phyloP scores from a whole-genome alignment of 2,113 vertebrate species.

The Cephalopholis sonnerati region DNA sequence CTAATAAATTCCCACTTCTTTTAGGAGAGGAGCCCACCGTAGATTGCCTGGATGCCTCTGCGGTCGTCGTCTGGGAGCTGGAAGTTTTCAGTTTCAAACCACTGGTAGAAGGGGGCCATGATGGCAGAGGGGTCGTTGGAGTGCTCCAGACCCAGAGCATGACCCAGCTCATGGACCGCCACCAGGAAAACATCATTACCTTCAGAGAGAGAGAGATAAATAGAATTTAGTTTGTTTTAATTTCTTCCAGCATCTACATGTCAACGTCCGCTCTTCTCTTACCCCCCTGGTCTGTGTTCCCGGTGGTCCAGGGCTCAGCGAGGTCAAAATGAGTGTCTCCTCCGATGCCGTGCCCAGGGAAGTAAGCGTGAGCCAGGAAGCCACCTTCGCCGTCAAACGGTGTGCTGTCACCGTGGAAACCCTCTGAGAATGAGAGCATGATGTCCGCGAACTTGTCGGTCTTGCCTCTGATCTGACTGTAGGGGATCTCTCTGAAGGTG shows the following conservation, averaged over 20 bases:
- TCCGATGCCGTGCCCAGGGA: constrained; percentile 91
- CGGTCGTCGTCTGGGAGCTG: constrained; percentile 91
- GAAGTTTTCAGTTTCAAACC: constrained; percentile 93
- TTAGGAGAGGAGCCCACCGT: constrained; percentile 79
- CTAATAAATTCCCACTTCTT: background rate
- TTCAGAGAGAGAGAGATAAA: constrained; percentile 52
- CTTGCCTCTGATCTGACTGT: constrained; percentile 86
- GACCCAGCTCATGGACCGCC: constrained; percentile 92
- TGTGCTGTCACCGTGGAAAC: constrained; percentile 93
- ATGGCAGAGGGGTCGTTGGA: constrained; percentile 91
- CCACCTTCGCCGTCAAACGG: constrained; percentile 94
- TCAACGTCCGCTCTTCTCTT: constrained; percentile 45
- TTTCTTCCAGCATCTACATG: background rate
- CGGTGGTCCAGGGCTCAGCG: constrained; percentile 92
- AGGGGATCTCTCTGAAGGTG: constrained; percentile 91
- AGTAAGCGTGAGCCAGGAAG: constrained; percentile 94
- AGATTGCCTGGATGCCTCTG: constrained; percentile 91
- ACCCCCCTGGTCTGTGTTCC: constrained; percentile 89
- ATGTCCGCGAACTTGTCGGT: constrained; percentile 91
- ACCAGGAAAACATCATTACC: constrained; percentile 94
- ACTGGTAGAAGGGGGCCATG: constrained; percentile 96
- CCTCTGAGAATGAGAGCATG: constrained; percentile 93
- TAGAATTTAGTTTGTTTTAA: background rate
- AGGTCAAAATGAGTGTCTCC: constrained; percentile 95
- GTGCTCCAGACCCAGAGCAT: constrained; percentile 93